Evolutionary conservation across 2,113 vertebrate species (phyloP), one percentile per base, ranked within the genome.

Genomic region (Mormyrus iriodes): DNA sequence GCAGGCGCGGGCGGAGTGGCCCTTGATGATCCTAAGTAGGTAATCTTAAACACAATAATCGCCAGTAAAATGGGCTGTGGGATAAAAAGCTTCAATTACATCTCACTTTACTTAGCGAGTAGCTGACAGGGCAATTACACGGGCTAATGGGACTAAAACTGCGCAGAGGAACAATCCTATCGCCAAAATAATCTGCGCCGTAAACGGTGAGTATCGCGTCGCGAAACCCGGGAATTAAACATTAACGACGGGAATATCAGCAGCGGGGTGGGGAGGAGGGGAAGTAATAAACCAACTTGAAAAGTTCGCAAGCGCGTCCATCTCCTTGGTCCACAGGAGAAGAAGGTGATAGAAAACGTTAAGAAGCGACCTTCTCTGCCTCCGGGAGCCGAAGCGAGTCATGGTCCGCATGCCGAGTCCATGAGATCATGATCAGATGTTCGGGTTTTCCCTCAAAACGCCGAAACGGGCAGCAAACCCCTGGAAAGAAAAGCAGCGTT

Each of bases 11-110:
- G 95, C 96, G 0, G 97, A 98, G 91, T 98, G 98, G 93, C 97
- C 98, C 91, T 95, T 97, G 93, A 99, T 97, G 92, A 99, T 97
- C 93, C 97, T 97, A 90, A 96, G 97, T 92, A 99, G 94, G 95
- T 99, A 99, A 94, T 96, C 98, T 99, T 95, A 92, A 92, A 96
- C 12, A 87, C 85, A 44, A 44, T 61, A 58, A 55, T 13, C 53
- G 39, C 17, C 10, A 24, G 19, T 87, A 35, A 61, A 87, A 61
- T 13, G 39, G 35, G 49, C 85, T 86, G 85, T 9, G 27, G 31
- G 44, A 19, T 42, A 87, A 83, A 13, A 24, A 83, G 53, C 49
- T 76, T 76, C 21, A 83, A 31, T 19, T 31, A 48, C 84, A 79
- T 82, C 73, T 58, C 86, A 87, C 51, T 58, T 86, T 52, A 51